These are phyloP conservation scores for Conus betulinus DNA, from an alignment of 1,140 invertebrate species.

Conservation along the genomic window DNA sequence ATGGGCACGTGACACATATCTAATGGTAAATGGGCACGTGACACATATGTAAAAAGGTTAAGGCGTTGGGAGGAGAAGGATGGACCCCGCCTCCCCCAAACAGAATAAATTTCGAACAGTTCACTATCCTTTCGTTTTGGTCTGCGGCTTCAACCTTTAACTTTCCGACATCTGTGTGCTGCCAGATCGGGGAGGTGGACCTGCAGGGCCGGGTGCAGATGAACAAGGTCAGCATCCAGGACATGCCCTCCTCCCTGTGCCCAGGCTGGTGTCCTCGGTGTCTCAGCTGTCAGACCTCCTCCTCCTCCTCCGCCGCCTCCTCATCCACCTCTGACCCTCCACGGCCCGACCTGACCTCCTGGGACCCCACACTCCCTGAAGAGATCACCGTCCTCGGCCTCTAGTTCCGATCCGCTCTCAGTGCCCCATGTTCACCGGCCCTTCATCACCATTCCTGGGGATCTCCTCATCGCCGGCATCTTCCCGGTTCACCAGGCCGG, in stretches of 20 bases:
- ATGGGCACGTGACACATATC: too few species aligned
- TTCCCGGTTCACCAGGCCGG: slow-evolving; percentile 84
- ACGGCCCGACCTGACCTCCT: background rate
- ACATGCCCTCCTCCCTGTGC: slow-evolving; percentile 34
- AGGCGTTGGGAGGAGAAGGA: too few species aligned
- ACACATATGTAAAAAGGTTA: too few species aligned
- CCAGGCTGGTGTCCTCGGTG: slow-evolving; percentile 46
- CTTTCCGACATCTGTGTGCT: too few species aligned
- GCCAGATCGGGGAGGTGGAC: slow-evolving; percentile 35
- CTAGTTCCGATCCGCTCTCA: slow-evolving; percentile 4
- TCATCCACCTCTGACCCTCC: background rate
- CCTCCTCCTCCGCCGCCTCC: background rate
- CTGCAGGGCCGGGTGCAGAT: background rate
- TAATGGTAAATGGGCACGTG: too few species aligned
- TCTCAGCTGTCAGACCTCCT: slow-evolving; percentile 1
- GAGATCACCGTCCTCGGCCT: background rate
- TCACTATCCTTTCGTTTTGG: too few species aligned
- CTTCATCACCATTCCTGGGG: slow-evolving; percentile 75
- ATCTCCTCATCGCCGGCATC: slow-evolving; percentile 85
- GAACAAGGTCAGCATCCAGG: slow-evolving; percentile 11
- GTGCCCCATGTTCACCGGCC: slow-evolving; percentile 46
- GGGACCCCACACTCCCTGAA: background rate
- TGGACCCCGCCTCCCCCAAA: too few species aligned
- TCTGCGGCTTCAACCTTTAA: too few species aligned
- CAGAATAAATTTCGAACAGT: too few species aligned